Conservation (phyloP, 2,113 vertebrate genomes). For the Rhea pennata region DNA sequence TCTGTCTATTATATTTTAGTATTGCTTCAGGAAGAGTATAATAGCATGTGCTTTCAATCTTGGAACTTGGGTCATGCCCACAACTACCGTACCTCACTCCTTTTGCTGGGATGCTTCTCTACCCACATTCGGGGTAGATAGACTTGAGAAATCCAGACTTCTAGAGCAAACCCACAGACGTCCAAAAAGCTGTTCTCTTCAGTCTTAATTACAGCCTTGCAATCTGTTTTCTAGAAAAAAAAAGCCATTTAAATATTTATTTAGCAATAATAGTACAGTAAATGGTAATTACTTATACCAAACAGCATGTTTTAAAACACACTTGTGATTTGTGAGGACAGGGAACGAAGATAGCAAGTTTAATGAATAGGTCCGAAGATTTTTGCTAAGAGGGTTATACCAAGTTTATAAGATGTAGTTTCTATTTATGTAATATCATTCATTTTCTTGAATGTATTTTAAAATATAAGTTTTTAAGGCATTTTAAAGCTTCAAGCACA, state of each 20-base stretch:
- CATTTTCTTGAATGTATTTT: not conserved
- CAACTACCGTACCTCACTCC: conserved; percentile 78
- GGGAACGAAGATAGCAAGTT: not conserved
- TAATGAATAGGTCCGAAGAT: not conserved
- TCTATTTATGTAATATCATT: not conserved
- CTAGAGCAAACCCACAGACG: conserved; percentile 80
- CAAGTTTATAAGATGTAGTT: not conserved
- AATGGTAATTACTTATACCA: not conserved
- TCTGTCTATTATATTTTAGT: not conserved
- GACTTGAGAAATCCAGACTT: conserved; percentile 70
- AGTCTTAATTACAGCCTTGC: conserved; percentile 83
- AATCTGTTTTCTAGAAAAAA: conserved; percentile 80
- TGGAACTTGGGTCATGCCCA: not conserved
- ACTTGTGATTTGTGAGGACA: not conserved
- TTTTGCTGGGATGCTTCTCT: conserved; percentile 86
- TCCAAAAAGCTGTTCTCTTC: conserved; percentile 77
- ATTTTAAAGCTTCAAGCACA: not conserved
- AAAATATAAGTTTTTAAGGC: not conserved
- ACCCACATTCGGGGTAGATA: conserved; percentile 90
- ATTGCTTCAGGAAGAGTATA: not conserved
- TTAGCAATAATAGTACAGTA: not conserved
- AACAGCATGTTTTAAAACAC: not conserved
- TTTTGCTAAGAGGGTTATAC: not conserved
- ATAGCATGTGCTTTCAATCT: not conserved
- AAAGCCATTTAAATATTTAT: not conserved